phyloP scores from a whole-genome alignment of 2,888 invertebrate genomes.

The Hemistola chrysoprasaria region DNA sequence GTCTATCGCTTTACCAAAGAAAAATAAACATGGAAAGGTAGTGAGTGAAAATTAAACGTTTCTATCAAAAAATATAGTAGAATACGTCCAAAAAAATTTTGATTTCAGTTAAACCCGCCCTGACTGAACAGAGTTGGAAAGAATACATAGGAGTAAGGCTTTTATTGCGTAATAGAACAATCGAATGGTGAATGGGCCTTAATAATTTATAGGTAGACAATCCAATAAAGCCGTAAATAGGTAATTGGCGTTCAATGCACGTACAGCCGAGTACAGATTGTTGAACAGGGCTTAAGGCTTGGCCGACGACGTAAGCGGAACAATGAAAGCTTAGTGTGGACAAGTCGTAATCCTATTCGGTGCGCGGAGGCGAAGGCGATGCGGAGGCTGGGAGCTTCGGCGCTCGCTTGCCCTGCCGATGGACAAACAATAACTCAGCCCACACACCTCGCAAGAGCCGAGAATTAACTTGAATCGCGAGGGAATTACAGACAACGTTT shows the following conservation, averaged over 20 bases:
- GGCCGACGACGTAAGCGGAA: constrained; percentile 41
- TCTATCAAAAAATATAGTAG: too few relatives aligned
- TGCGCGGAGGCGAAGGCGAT: constrained; percentile 29
- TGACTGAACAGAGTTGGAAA: constrained; percentile 4
- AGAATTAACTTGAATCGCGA: constrained; percentile 34
- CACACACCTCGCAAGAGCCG: constrained; percentile 38
- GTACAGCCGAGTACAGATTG: constrained; percentile 40
- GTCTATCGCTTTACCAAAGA: too few relatives aligned
- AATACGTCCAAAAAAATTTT: too few relatives aligned
- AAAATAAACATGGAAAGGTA: too few relatives aligned
- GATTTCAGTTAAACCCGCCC: neutral
- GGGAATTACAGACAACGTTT: constrained; percentile 27
- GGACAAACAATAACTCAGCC: constrained; percentile 51
- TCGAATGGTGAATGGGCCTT: constrained; percentile 25
- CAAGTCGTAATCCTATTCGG: constrained; percentile 57
- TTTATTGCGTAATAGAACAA: constrained; percentile 23
- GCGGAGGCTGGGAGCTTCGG: constrained; percentile 26
- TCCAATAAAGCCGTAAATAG: constrained; percentile 34
- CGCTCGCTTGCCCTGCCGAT: constrained; percentile 26
- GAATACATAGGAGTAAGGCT: constrained; percentile 14
- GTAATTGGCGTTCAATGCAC: constrained; percentile 40
- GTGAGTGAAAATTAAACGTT: too few relatives aligned
- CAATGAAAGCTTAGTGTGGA: constrained; percentile 48
- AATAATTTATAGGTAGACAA: constrained; percentile 33
- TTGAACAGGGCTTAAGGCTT: constrained; percentile 34